Evolutionary conservation across 2,888 invertebrate genomes (phyloP), one percentile per base, ranked within the genome.

Genomic region (Nineta flava): DNA sequence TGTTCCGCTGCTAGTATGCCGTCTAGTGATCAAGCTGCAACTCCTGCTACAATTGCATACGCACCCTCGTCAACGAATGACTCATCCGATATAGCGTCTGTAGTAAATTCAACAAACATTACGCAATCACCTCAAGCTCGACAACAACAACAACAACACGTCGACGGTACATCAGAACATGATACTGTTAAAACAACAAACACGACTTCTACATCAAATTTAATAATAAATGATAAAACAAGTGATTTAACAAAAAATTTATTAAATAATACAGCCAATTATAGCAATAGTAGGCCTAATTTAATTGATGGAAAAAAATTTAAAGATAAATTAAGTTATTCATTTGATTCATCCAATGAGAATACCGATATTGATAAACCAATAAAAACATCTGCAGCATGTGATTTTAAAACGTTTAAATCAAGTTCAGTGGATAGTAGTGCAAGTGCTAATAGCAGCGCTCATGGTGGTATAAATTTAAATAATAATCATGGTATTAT

Each of bases 1-100:
- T 65, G 62, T 54, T 62, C 62, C 47, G 59, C 57, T 51, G 59
- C 62, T 17, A 61, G 57, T 53, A 59, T 69, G 53, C 64, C 66
- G 52, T 63, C 65, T 57, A 69, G 73, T 57, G 72, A 77, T 51
- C 73, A 73, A 63, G 66, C 67, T 53, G 56, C 59, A 52, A 60
- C 62, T 50, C 46, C 58, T 45, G 53, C 60, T 51, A 57, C 54
- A 51, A 55, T 59, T 51, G 58, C 60, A 54, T 58, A 59, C 55
- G 49, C 56, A 38, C 56, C 57, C 52, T 19, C 48, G 19, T 60
- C 47, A 51, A 55, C 52, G 56, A 57, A 55, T 52, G 57, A 50
- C 53, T 54, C 53, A 53, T 56, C 50, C 54, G 60, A 42, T n/a
- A 49, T 47, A 50, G 40, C 46, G 34, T 17, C 49, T n/a, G 26